Base-by-base conservation (phyloP, 1,140 invertebrate genomes). In the Lordiphosa collinella region DNA sequence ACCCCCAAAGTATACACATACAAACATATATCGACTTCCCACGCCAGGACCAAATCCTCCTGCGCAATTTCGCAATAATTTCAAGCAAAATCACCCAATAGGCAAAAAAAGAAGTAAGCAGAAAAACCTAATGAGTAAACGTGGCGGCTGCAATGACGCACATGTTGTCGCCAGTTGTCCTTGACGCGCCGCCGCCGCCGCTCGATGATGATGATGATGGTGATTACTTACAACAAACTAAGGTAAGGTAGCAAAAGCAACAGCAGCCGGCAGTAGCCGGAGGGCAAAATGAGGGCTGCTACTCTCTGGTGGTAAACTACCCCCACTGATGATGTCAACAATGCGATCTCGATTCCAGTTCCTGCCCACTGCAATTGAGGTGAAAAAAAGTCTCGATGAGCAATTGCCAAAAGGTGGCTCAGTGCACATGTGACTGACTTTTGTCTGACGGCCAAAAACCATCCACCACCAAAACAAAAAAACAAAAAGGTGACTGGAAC, bases 191-290 rank as follows among this genome's bases (percentile, higher is more conserved):
- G 53, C 43, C 43, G 25, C 31, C 10, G 38, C 12, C 25, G 56
- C 62, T 16, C 66, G 56, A 47, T 50, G 59, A 31, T 85, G 74
- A 54, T 76, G 59, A 86, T 86, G 80, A 86, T 57, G 80, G 74
- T 79, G 80, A 86, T 86, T 86, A 86, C 75, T 86, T 63, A 80
- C 80, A 75, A 79, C 80, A 80, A 80, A 86, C 69, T 71, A 69
- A 53, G 52, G 75, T 71, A 69, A 53, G 52, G 75, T 67, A 80
- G 59, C 58, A 62, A 7, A 54, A 29, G 29, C 51, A 50, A 29
- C 56, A 55, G 63, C 75, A 68, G 63, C 67, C 62, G 67, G 22
- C 58, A 43, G 38, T 71, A 48, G 73, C 73, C 71, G 66, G 70
- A 66, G 75, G 75, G 75, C 75, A 53, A 72, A 82, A 80, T 80